Percentiles rank a stretch among this genome's conserved stretches.
phyloP scores from a whole-genome alignment of 1,140 invertebrate genomes.

The Intoshia linei region DNA sequence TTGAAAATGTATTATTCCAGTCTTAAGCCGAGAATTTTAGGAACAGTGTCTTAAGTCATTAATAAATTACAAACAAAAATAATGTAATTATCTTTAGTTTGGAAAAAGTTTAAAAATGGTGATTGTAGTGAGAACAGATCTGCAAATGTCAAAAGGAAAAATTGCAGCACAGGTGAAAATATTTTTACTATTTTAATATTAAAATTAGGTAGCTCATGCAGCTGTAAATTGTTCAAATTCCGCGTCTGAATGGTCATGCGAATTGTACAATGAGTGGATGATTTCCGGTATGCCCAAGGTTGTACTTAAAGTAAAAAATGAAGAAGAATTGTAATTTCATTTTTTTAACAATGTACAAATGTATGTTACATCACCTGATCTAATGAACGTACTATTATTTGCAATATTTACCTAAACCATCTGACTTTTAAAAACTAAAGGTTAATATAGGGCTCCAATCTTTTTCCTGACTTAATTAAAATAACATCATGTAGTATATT shows the following conservation, averaged over 20 bases:
- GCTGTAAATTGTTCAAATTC: constrained; percentile 40
- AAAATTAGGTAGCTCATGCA: constrained; percentile 43
- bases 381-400: background rate
- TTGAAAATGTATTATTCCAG: too few relatives aligned
- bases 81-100: too few relatives aligned
- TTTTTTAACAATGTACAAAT: background rate
- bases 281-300: constrained; percentile 44
- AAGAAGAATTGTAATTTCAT: constrained; percentile 25
- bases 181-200: background rate
- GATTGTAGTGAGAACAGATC: constrained; percentile 47
- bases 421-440: too few relatives aligned
- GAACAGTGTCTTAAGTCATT: too few relatives aligned
- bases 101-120: constrained; percentile 32
- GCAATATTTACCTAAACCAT: background rate
- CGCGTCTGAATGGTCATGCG: constrained; percentile 27
- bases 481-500: background rate
- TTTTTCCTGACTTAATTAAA: background rate
- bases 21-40: too few relatives aligned
- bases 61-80: too few relatives aligned
- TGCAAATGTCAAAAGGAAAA: constrained; percentile 75
- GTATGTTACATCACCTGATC: background rate
- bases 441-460: too few relatives aligned
- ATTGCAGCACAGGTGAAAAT: constrained; percentile 36
- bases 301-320: constrained; percentile 31
- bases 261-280: constrained; percentile 37